These are phyloP conservation scores for Mus minutoides DNA, from an alignment of 2,797 vertebrate species.

Conservation along the genomic window DNA sequence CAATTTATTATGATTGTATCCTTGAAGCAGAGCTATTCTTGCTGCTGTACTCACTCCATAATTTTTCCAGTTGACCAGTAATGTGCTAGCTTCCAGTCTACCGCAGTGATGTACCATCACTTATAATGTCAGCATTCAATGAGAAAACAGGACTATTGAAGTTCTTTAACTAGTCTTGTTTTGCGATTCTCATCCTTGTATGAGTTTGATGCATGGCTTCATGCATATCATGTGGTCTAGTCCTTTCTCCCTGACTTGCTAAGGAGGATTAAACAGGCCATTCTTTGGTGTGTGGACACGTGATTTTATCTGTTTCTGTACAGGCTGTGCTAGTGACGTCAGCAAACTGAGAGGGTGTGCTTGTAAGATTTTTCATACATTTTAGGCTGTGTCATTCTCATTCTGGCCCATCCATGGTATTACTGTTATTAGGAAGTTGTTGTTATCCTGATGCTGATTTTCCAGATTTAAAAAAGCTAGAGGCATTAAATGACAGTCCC, in stretches of 20 bases:
- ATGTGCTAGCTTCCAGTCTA: conserved; percentile 75
- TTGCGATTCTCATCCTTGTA: neutral
- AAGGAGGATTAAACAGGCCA: neutral
- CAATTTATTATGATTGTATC: conserved; percentile 76
- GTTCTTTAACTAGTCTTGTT: neutral
- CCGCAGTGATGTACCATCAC: conserved; percentile 59
- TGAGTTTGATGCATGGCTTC: neutral
- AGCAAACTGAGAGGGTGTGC: neutral
- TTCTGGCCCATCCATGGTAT: neutral
- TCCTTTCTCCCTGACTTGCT: neutral
- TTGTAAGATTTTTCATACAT: neutral
- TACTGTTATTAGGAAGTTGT: neutral
- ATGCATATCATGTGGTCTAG: neutral
- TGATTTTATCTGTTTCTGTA: neutral
- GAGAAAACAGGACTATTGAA: conserved; percentile 34
- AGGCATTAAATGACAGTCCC: neutral
- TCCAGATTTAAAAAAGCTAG: neutral
- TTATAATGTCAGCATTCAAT: conserved; percentile 61
- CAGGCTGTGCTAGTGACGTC: neutral
- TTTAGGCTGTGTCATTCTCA: neutral
- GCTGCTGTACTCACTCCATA: conserved; percentile 68
- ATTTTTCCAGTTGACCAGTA: conserved; percentile 84
- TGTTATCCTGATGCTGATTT: neutral
- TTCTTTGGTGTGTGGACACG: neutral
- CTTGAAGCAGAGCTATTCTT: conserved; percentile 76